These are phyloP conservation scores for Conomelus anceps DNA, from an alignment of 2,888 invertebrate species.

Conservation along the genomic window DNA sequence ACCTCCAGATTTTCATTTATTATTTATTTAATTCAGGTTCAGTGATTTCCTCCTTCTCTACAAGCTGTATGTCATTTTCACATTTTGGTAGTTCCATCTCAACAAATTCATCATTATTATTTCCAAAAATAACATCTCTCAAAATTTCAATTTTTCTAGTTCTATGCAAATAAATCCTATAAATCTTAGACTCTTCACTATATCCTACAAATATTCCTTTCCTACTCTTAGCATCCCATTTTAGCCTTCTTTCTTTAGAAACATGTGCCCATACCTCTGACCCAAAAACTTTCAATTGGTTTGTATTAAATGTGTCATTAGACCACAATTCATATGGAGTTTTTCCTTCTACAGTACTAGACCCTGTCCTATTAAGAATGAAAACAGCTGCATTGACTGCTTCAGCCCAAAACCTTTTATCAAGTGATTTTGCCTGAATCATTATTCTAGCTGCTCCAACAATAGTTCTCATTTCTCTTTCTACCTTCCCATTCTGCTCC, in stretches of 20 bases:
- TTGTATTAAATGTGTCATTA: background rate
- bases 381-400: slow-evolving; percentile 4
- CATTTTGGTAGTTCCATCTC: background rate
- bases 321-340: slow-evolving; percentile 14
- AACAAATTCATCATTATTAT: background rate
- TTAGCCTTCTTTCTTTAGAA: background rate
- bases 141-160: background rate
- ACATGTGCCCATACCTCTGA: background rate
- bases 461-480: slow-evolving; percentile 29
- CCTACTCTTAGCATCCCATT: background rate
- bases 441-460: slow-evolving; percentile 30
- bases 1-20: background rate
- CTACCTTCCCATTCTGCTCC: slow-evolving; percentile 27
- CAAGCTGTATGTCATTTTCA: background rate
- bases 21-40: background rate
- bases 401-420: slow-evolving; percentile 14
- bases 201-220: background rate
- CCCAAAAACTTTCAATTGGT: background rate
- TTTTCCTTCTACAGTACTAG: background rate
- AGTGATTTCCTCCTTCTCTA: background rate
- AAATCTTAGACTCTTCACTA: background rate
- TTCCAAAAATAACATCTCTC: background rate
- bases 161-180: background rate
- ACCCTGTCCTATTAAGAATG: slow-evolving; percentile 4
- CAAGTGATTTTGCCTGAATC: slow-evolving; percentile 24